These are phyloP conservation scores for Pimpla rufipes DNA, from an alignment of 2,888 invertebrate species.

Conservation along the genomic window DNA sequence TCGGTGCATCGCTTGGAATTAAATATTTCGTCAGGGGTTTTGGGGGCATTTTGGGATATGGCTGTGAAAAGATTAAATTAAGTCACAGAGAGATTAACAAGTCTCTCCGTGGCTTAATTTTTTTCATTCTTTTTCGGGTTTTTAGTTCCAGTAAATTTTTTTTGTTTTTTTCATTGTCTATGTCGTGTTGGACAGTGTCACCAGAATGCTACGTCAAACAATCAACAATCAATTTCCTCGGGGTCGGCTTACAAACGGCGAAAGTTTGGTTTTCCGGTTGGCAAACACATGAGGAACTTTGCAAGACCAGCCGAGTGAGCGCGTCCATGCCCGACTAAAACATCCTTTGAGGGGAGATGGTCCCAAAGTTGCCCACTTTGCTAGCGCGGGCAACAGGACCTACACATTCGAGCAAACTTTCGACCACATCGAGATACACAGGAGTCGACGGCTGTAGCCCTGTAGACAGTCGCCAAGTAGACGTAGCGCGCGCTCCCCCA, in stretches of 20 bases:
- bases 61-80: no score
- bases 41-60: no score
- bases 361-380: conserved; percentile 47
- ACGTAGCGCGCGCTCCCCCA: neutral
- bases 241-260: neutral
- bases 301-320: conserved; percentile 26
- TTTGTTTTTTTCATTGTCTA: no score
- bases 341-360: conserved; percentile 41
- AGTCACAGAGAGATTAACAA: no score
- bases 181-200: neutral
- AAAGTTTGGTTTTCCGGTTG: conserved; percentile 48
- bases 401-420: conserved; percentile 47
- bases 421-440: conserved; percentile 42
- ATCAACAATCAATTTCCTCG: conserved; percentile 39
- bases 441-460: conserved; percentile 21
- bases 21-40: no score
- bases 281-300: conserved; percentile 32
- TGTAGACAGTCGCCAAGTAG: conserved; percentile 46
- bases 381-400: conserved; percentile 34
- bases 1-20: no score
- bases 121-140: no score
- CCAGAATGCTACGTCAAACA: conserved; percentile 15
- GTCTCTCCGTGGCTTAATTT: no score
- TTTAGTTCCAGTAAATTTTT: no score
- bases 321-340: conserved; percentile 44